A percentile compares a stretch with the other conserved stretches of the same genome.
Evolutionary conservation across 2,113 vertebrate species (phyloP).

Genomic region (Oreotrochilus melanogaster): DNA sequence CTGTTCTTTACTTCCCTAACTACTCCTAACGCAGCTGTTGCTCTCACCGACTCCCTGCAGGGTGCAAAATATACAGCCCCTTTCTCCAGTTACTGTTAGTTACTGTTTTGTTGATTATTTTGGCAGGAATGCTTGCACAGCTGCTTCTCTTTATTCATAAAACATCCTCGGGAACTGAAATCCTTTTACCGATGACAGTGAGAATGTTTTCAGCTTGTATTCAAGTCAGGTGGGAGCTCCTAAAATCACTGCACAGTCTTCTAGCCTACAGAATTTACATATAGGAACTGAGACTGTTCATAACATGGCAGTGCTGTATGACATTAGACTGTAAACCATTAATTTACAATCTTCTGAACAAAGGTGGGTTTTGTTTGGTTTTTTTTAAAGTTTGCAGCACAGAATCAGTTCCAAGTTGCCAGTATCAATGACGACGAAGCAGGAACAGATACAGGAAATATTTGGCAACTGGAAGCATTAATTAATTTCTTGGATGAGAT

Average conservation of each 20-base stretch:
- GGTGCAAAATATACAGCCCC: background rate
- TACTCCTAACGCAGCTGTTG: background rate
- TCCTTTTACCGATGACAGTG: background rate
- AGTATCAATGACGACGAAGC: background rate
- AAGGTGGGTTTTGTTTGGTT: fast-evolving
- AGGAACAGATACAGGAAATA: background rate
- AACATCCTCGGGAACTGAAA: background rate
- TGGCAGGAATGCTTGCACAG: constrained; percentile 23
- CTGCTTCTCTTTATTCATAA: constrained; percentile 4
- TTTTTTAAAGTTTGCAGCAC: background rate
- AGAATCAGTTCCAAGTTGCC: background rate
- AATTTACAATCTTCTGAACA: background rate
- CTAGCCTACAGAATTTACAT: background rate
- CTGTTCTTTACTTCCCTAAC: background rate
- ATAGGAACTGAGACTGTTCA: background rate
- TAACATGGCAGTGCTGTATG: background rate
- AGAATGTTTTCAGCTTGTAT: background rate
- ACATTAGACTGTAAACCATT: too few relatives aligned
- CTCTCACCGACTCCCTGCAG: background rate
- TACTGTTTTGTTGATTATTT: constrained; percentile 24
- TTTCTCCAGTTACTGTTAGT: background rate
- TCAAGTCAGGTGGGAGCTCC: background rate
- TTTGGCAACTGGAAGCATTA: background rate
- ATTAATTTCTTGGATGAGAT: constrained; percentile 35
- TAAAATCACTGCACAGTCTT: background rate